Evolutionary conservation across 2,888 invertebrate species (phyloP), one percentile per base, ranked within the genome.

Genomic region (Falcaria lacertinaria): DNA sequence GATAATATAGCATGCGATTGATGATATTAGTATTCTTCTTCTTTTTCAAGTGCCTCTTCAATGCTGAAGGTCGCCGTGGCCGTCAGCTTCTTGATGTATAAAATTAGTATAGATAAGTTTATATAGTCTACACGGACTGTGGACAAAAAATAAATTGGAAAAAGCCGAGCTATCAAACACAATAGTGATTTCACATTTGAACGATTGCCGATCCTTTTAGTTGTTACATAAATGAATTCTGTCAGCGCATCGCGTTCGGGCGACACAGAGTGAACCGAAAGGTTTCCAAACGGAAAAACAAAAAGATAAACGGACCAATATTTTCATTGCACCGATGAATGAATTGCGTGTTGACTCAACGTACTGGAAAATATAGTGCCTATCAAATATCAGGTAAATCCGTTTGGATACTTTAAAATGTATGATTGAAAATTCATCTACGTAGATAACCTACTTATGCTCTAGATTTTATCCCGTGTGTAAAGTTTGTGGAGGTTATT

Each of bases 301-400:
- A 77, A 70, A 80, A 81, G 77, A 84, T 80, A 82, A 82, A 82
- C 74, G 73, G 67, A 64, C 37, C 76, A 80, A 84, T 86, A 85
- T 84, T 82, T 81, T 78, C 80, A 83, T 80, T 83, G 82, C 75
- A 67, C 63, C 78, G 77, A 70, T 80, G 83, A 82, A 78, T 79
- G 80, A 68, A 59, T 59, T 64, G 62, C 57, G 64, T 81, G 82
- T 84, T 82, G 79, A 79, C 68, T 79, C 80, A 77, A 54, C 71
- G 71, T 69, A 65, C 64, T 70, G 85, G 81, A 81, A 84, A 81
- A 83, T 80, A 77, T 73, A 68, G 66, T 61, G 55, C 54, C 63
- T 66, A 50, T 46, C 45, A 43, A 47, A 41, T 51, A 67, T 64
- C 42, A 40, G 43, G 53, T 64, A 72, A 28, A 73, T 72, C 72